Conservation (phyloP, 1,140 invertebrate genomes). For the Penaeus vannamei region DNA sequence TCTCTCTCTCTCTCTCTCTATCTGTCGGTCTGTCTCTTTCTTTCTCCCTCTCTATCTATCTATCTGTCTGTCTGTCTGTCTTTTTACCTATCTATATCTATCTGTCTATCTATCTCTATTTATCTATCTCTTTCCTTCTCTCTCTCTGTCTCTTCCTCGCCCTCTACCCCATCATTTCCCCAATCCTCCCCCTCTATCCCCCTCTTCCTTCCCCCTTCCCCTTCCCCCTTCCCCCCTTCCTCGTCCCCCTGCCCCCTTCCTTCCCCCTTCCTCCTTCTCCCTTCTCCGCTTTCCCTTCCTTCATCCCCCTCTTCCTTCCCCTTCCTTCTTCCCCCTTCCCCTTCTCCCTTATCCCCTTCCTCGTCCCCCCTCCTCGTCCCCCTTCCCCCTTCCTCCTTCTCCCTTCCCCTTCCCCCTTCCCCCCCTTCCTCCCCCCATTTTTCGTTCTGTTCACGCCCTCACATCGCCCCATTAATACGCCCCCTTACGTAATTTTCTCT, state of each 20-base stretch:
- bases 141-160: neutral
- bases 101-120: too few species aligned
- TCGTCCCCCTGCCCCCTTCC: neutral
- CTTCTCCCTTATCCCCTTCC: neutral
- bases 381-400: neutral
- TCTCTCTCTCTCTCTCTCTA: too few species aligned
- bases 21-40: too few species aligned
- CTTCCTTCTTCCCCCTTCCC: neutral
- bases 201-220: too few species aligned
- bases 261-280: neutral
- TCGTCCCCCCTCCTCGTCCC: neutral
- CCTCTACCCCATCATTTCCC: too few species aligned
- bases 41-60: too few species aligned
- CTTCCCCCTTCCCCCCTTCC: neutral
- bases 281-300: neutral
- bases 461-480: neutral
- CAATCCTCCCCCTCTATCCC: too few species aligned
- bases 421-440: neutral
- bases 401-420: neutral
- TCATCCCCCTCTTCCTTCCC: neutral
- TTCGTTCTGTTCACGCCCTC: conserved; percentile 21
- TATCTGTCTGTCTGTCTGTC: too few species aligned
- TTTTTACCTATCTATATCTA: too few species aligned
- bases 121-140: too few species aligned
- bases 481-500: neutral